Percentiles rank a stretch among this genome's conserved stretches.
Conservation (phyloP, 2,797 vertebrate genomes). For the Gadopsis marmoratus region DNA sequence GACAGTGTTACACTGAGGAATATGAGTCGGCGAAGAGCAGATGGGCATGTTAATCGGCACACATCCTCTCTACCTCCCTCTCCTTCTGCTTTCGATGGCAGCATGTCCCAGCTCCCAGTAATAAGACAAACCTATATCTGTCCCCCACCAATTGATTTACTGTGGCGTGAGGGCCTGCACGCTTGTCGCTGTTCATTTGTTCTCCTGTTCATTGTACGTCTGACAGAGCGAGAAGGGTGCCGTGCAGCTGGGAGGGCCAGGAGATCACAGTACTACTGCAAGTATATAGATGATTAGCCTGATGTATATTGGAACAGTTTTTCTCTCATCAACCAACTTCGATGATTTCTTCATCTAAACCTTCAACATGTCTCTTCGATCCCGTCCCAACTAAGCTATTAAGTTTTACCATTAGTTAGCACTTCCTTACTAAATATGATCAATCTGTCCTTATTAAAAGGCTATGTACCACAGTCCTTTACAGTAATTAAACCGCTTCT, state of each 20-base stretch:
- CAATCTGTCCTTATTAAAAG: too few relatives aligned
- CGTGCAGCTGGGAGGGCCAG: constrained; percentile 16
- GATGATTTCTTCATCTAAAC: too few relatives aligned
- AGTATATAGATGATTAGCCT: constrained; percentile 14
- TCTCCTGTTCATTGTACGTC: constrained; percentile 34
- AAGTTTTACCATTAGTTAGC: too few relatives aligned
- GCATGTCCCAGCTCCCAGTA: constrained; percentile 22
- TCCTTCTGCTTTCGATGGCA: constrained; percentile 28
- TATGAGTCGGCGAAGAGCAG: constrained; percentile 63
- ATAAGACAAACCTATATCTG: constrained; percentile 63
- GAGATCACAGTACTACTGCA: constrained; percentile 2
- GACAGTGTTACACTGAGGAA: constrained; percentile 40
- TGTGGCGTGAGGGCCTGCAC: constrained; percentile 27
- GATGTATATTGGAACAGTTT: neutral
- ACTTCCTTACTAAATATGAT: too few relatives aligned
- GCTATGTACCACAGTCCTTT: too few relatives aligned
- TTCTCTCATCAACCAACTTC: too few relatives aligned
- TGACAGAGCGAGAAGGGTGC: constrained; percentile 12
- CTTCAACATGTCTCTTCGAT: too few relatives aligned
- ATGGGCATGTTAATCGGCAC: constrained; percentile 51
- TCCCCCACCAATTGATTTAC: constrained; percentile 50
- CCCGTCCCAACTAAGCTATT: too few relatives aligned
- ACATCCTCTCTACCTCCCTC: constrained; percentile 29
- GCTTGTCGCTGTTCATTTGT: constrained; percentile 54
- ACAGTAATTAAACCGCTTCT: too few relatives aligned